Evolutionary conservation across 2,888 invertebrate genomes (phyloP).

Genomic region (Drosophila demipolita): DNA sequence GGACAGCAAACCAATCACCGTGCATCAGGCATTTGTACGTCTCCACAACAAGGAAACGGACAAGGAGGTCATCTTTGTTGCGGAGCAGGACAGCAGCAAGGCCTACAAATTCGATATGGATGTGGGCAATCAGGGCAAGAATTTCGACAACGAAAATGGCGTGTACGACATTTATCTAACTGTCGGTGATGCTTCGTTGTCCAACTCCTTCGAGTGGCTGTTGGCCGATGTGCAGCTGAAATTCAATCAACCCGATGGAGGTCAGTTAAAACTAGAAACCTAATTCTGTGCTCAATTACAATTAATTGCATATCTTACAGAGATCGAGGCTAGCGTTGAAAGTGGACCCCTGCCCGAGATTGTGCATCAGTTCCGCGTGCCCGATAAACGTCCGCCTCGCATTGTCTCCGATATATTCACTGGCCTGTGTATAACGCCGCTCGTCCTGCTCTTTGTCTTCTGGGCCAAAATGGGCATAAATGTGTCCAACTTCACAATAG

Average conservation of each 20-base stretch:
- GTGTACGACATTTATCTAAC: conserved; percentile 92
- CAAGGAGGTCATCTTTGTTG: conserved; percentile 97
- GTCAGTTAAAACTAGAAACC: conserved; percentile 40
- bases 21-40: conserved; percentile 95
- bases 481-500: conserved; percentile 91
- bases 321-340: conserved; percentile 58
- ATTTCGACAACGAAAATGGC: conserved; percentile 91
- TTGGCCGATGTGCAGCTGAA: conserved; percentile 92
- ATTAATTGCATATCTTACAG: conserved; percentile 46
- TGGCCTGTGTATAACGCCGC: conserved; percentile 91
- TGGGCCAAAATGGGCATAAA: conserved; percentile 96
- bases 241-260: conserved; percentile 87
- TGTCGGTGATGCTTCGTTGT: conserved; percentile 95
- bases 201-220: conserved; percentile 95
- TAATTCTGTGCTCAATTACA: not conserved
- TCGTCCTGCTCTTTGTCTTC: conserved; percentile 92
- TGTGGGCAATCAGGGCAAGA: conserved; percentile 91
- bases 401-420: conserved; percentile 96
- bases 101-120: conserved; percentile 97
- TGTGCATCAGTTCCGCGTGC: conserved; percentile 94
- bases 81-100: conserved; percentile 92
- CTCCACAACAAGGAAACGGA: conserved; percentile 88
- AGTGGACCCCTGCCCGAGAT: conserved; percentile 87
- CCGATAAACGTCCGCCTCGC: conserved; percentile 96
- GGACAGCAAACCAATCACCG: conserved; percentile 88